Evolutionary conservation across 2,888 invertebrate species (phyloP).

Genomic region (Vandiemenella viatica): DNA sequence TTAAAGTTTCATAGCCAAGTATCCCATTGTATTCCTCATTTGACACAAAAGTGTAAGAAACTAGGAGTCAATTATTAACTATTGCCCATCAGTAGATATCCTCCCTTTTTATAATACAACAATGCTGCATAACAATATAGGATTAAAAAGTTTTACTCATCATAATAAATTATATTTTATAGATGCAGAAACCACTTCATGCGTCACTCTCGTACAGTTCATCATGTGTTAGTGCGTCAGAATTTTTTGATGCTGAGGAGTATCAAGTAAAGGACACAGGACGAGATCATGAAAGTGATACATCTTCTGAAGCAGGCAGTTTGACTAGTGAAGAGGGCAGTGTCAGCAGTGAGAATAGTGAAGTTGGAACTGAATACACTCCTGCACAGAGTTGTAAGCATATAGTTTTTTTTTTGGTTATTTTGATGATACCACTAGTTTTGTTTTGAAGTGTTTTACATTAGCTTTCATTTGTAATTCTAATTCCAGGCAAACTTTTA

Average conservation of each 20-base stretch:
- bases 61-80: too few species aligned
- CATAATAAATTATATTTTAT: not conserved
- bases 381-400: conserved; percentile 26
- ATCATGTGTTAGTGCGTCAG: conserved; percentile 57
- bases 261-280: conserved; percentile 16
- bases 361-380: conserved; percentile 34
- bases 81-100: too few species aligned
- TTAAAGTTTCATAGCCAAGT: too few species aligned
- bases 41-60: too few species aligned
- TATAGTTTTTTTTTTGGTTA: not conserved
- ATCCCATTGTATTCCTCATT: too few species aligned
- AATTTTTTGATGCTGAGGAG: conserved; percentile 64
- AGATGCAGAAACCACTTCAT: conserved; percentile 28
- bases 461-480: too few species aligned
- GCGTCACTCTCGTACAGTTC: conserved; percentile 59
- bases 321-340: conserved; percentile 51
- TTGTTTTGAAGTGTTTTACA: too few species aligned
- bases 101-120: too few species aligned
- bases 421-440: too few species aligned
- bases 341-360: conserved; percentile 52
- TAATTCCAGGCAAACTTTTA: not conserved
- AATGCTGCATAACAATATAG: too few species aligned
- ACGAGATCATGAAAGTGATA: conserved; percentile 35
- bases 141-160: too few species aligned
- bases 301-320: conserved; percentile 56